Conservation (phyloP, 2,113 vertebrate species). For the Naja naja region DNA sequence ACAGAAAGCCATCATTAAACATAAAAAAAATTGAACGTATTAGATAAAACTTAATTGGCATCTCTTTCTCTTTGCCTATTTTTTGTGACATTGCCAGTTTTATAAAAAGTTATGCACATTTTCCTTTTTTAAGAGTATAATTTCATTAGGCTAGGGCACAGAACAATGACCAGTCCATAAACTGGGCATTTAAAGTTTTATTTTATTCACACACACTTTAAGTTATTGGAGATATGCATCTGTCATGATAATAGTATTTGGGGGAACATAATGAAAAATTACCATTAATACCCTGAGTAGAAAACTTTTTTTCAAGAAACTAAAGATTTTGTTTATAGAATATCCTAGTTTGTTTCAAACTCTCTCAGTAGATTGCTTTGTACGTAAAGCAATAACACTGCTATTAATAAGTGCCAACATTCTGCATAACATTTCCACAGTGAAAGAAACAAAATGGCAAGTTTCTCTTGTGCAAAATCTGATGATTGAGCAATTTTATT, state of each 20-base stretch:
- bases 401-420: not conserved
- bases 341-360: not conserved
- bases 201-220: not conserved
- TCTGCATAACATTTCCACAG: not conserved
- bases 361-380: not conserved
- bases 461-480: not conserved
- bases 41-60: not conserved
- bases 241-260: not conserved
- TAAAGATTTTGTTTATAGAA: not conserved
- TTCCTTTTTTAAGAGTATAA: not conserved
- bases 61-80: not conserved
- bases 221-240: not conserved
- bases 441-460: not conserved
- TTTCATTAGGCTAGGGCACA: not conserved
- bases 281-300: not conserved
- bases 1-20: not conserved
- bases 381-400: not conserved
- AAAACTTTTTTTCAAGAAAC: not conserved
- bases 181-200: not conserved
- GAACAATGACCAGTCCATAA: not conserved
- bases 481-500: not conserved
- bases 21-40: slow-evolving; percentile 1
- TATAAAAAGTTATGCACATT: not conserved
- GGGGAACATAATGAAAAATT: not conserved
- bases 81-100: not conserved